phyloP scores from a whole-genome alignment of 2,113 vertebrate genomes.

The Limnothrissa miodon region DNA sequence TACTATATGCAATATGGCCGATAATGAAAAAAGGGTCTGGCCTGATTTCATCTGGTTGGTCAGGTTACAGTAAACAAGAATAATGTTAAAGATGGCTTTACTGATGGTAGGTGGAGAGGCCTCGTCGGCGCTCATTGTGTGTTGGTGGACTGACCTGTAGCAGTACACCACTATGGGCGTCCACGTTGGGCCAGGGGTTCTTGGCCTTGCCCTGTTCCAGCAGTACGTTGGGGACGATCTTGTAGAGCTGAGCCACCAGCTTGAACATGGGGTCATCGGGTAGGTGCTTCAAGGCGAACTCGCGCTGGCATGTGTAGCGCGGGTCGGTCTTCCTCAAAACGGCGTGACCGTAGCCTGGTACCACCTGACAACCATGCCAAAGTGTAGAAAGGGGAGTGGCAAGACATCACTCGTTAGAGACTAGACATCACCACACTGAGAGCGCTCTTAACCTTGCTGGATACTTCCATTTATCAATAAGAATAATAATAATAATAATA shows the following conservation, averaged over 20 bases:
- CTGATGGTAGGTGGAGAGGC: too few species aligned
- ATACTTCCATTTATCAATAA: too few species aligned
- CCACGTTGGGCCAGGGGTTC: constrained; percentile 98
- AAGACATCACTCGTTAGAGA: too few species aligned
- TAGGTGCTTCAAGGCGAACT: constrained; percentile 93
- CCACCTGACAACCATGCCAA: constrained; percentile 70
- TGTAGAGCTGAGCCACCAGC: constrained; percentile 92
- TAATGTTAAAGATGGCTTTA: too few species aligned
- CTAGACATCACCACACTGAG: too few species aligned
- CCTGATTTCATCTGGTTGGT: too few species aligned
- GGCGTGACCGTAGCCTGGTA: constrained; percentile 91
- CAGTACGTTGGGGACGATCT: constrained; percentile 92
- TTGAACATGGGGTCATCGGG: constrained; percentile 94
- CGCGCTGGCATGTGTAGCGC: constrained; percentile 88
- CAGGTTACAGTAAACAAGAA: too few species aligned
- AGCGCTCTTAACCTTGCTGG: too few species aligned
- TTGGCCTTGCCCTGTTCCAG: constrained; percentile 97
- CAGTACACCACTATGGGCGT: constrained; percentile 94
- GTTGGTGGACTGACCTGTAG: constrained; percentile 80
- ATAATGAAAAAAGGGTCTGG: too few species aligned
- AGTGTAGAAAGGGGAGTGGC: fast-evolving
- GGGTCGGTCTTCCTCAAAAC: constrained; percentile 94
- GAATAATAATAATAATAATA: too few species aligned
- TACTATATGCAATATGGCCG: too few species aligned
- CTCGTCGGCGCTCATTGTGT: too few species aligned